phyloP scores from a whole-genome alignment of 2,113 vertebrate genomes.

The Numenius arquata region DNA sequence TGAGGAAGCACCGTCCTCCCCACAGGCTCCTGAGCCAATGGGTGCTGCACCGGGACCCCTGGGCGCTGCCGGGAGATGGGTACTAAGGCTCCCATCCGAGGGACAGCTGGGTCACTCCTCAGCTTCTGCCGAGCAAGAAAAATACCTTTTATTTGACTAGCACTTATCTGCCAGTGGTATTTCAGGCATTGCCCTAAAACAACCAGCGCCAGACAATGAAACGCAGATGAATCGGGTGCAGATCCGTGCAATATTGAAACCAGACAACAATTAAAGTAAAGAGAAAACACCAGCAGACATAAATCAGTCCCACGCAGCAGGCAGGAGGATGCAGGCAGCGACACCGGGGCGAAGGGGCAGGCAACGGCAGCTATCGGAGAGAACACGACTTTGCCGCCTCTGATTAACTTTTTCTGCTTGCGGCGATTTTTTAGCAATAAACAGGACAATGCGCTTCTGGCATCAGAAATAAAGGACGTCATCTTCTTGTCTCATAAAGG shows the following conservation, averaged over 20 bases:
- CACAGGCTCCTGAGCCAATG: fast-evolving
- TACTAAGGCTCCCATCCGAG: background rate
- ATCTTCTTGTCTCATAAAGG: background rate
- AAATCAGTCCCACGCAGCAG: background rate
- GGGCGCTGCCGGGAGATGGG: background rate
- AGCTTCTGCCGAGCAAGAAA: background rate
- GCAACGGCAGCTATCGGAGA: fast-evolving
- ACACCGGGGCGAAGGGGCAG: fast-evolving
- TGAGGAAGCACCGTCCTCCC: background rate
- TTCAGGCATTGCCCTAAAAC: constrained; percentile 11
- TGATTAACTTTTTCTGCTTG: background rate
- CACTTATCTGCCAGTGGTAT: background rate
- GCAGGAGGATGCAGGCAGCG: background rate
- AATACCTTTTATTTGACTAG: background rate
- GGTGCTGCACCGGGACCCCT: background rate
- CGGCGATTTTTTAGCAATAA: background rate
- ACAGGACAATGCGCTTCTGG: background rate
- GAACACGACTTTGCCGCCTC: fast-evolving
- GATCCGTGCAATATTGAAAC: background rate
- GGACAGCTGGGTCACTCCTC: background rate
- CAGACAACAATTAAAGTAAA: background rate
- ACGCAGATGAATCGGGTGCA: background rate
- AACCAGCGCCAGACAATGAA: background rate
- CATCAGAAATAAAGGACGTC: background rate
- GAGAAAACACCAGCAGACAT: background rate